These are phyloP conservation scores for Temnothorax ravouxi DNA, from an alignment of 2,888 invertebrate genomes.

Conservation along the genomic window DNA sequence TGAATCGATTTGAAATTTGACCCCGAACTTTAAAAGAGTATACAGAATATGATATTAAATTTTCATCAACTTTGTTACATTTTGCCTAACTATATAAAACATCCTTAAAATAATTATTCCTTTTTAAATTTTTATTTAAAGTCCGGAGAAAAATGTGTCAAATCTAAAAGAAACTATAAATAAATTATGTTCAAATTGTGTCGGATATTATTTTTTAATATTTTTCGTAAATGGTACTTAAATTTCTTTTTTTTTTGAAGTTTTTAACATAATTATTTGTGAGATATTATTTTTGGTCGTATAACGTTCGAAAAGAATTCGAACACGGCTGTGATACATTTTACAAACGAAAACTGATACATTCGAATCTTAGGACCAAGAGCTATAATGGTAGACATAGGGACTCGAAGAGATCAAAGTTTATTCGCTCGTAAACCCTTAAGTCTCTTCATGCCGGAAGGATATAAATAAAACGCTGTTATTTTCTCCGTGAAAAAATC, in stretches of 20 bases:
- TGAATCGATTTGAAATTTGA: too few species aligned
- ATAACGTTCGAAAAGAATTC: background rate
- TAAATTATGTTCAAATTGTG: background rate
- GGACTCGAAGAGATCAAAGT: slow-evolving; percentile 33
- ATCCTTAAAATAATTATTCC: too few species aligned
- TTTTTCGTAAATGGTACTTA: background rate
- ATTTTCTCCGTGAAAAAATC: slow-evolving; percentile 28
- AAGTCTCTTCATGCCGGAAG: slow-evolving; percentile 32
- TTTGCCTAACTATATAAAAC: too few species aligned
- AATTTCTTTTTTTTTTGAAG: background rate
- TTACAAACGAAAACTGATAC: slow-evolving; percentile 16
- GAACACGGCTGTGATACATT: slow-evolving; percentile 21
- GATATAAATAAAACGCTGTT: slow-evolving; percentile 29
- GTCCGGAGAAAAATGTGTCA: background rate
- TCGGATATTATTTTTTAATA: too few species aligned
- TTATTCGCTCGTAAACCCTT: slow-evolving; percentile 20
- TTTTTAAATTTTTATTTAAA: background rate
- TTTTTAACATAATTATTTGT: background rate
- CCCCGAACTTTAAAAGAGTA: too few species aligned
- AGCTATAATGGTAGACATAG: background rate
- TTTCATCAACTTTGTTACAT: too few species aligned
- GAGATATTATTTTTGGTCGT: slow-evolving; percentile 8
- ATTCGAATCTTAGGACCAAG: background rate
- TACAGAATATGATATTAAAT: too few species aligned
- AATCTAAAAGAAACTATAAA: background rate